Base-by-base conservation (phyloP, 2,797 vertebrate species). In the Vireo griseus region DNA sequence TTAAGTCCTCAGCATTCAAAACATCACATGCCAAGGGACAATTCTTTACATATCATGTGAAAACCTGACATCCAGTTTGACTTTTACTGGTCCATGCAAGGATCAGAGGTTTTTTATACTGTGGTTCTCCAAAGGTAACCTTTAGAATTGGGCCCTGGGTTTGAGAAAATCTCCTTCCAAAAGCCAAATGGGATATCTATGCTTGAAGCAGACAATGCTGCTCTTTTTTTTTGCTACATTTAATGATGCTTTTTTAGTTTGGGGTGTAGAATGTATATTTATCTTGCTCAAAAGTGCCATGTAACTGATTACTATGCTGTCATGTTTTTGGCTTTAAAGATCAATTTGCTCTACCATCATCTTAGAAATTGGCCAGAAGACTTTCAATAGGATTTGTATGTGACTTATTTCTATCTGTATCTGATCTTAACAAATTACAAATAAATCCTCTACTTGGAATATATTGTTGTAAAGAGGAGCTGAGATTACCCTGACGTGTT, bases 351-450 rank as follows among this genome's bases (percentile, higher is more conserved):
- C 16, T 59, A 58, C 48, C 12, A 45, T 73, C 44, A 48, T 66
- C 80, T 90, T 51, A 82, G 57, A 89, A 89, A 78, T 14, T 87
- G 78, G n/a, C 44, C 59, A 63, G 69, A 84, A 93, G 62, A 31
- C 63, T 92, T 93, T 42, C 55, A 73, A 22, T 25, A 81, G 51
- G 28, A 72, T 48, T 92, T 93, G 3, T 45, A 68, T 28, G 17
- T 76, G 77, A 66, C 76, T 95, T 88, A 89, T 85, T 87, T 89
- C 47, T 84, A 17, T 72, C 55, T 67, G 31, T 84, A 57, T 59
- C 62, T 82, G 54, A 86, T 93, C 52, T 93, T 86, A 85, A 91
- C 25, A 84, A 79, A 89, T 94, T 76, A 65, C 42, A 77, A 54
- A 87, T 74, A 96, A 94, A 92, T 94, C 52, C 19, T 57, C 26